Conservation (phyloP, 2,797 vertebrate genomes). For the Danio tinwini region DNA sequence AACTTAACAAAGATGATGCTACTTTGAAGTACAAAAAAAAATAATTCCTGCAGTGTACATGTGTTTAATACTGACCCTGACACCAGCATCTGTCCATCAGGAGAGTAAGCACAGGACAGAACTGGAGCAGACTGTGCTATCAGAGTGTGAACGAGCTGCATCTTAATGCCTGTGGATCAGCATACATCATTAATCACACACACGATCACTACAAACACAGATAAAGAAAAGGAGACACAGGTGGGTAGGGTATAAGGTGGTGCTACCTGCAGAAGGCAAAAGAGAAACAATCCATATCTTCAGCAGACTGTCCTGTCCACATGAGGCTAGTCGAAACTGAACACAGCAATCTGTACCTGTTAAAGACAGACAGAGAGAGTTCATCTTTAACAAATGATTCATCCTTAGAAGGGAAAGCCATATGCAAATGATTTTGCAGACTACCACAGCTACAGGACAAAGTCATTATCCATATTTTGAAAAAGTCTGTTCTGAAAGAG, state of each 20-base stretch:
- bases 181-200: slow-evolving; percentile 12
- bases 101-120: slow-evolving; percentile 89
- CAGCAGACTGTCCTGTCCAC: slow-evolving; percentile 90
- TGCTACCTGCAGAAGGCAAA: slow-evolving; percentile 76
- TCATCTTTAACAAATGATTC: neutral
- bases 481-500: neutral
- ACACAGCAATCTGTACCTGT: slow-evolving; percentile 64
- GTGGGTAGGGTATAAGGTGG: neutral
- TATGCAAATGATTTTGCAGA: neutral
- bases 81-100: slow-evolving; percentile 85
- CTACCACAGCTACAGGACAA: neutral
- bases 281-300: slow-evolving; percentile 88
- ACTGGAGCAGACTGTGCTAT: slow-evolving; percentile 87
- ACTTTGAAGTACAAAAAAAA: neutral
- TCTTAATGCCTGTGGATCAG: slow-evolving; percentile 76
- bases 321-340: slow-evolving; percentile 86
- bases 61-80: slow-evolving; percentile 78
- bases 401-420: neutral
- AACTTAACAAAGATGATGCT: no score
- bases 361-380: neutral
- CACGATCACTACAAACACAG: slow-evolving; percentile 6
- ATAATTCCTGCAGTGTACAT: neutral
- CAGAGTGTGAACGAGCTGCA: slow-evolving; percentile 83
- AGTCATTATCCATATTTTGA: no score
- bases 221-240: neutral